Evolutionary conservation across 2,888 invertebrate genomes (phyloP).

Genomic region (Oxycera nigricornis): DNA sequence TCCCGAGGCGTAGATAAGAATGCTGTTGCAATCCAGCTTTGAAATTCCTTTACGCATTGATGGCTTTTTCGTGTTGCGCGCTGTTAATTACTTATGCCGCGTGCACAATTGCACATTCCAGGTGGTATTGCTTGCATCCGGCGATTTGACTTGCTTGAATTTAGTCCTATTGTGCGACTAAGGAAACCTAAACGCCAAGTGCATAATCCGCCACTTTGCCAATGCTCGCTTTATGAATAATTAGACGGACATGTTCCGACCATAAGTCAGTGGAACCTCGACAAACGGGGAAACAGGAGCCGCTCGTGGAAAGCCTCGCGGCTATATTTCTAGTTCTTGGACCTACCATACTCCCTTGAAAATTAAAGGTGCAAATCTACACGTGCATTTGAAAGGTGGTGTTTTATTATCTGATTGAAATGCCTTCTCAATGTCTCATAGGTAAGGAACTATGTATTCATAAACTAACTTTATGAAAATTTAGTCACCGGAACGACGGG

Average conservation of each 20-base stretch:
- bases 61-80: slow-evolving; percentile 19
- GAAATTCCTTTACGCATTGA: slow-evolving; percentile 35
- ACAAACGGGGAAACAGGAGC: neutral
- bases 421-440: no score
- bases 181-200: neutral
- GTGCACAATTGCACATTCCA: slow-evolving; percentile 6
- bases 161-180: neutral
- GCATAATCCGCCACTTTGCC: neutral
- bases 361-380: no score
- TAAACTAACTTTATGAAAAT: no score
- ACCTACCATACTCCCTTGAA: no score
- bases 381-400: no score
- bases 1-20: slow-evolving; percentile 14
- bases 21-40: slow-evolving; percentile 3
- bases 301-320: no score
- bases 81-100: slow-evolving; percentile 19
- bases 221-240: neutral
- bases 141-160: neutral
- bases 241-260: neutral
- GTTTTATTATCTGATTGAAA: no score
- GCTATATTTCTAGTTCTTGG: no score
- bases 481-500: no score
- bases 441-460: no score
- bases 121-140: neutral
- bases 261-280: neutral